Conservation (phyloP, 1,140 invertebrate genomes). For the Macrostomum lignano region DNA sequence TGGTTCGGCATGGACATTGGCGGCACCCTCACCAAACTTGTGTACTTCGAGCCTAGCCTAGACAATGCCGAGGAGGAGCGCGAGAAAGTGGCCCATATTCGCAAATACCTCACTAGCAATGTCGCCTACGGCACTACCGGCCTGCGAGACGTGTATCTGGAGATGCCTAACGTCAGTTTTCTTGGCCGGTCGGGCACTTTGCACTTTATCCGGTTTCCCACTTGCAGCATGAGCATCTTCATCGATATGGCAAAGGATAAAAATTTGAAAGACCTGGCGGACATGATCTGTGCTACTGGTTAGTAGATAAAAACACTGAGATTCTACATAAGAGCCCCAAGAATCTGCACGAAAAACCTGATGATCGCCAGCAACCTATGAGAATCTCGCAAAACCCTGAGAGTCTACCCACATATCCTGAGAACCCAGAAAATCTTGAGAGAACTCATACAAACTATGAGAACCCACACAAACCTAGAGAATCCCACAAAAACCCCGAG, state of each 20-base stretch:
- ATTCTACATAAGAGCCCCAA: too few species aligned
- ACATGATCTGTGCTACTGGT: slow-evolving; percentile 84
- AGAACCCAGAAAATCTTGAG: too few species aligned
- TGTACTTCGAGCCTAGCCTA: slow-evolving; percentile 73
- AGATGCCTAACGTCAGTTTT: slow-evolving; percentile 67
- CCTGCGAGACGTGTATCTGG: slow-evolving; percentile 56
- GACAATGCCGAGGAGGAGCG: slow-evolving; percentile 38
- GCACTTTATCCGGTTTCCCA: slow-evolving; percentile 91
- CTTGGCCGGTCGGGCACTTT: slow-evolving; percentile 51
- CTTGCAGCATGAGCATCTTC: slow-evolving; percentile 72
- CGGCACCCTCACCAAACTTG: slow-evolving; percentile 76
- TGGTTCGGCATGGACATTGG: slow-evolving; percentile 99
- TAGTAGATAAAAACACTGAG: too few species aligned
- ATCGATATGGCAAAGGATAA: slow-evolving; percentile 66
- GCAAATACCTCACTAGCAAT: slow-evolving; percentile 70
- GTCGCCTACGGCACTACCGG: slow-evolving; percentile 79
- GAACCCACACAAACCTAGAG: too few species aligned
- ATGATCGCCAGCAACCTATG: too few species aligned
- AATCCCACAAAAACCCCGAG: too few species aligned
- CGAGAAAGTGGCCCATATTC: slow-evolving; percentile 58
- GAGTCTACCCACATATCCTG: too few species aligned
- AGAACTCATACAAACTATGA: too few species aligned
- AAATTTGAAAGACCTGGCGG: slow-evolving; percentile 69
- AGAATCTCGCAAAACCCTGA: too few species aligned
- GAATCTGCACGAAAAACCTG: too few species aligned